phyloP scores from a whole-genome alignment of 1,140 invertebrate species.

The Cydia pomonella region DNA sequence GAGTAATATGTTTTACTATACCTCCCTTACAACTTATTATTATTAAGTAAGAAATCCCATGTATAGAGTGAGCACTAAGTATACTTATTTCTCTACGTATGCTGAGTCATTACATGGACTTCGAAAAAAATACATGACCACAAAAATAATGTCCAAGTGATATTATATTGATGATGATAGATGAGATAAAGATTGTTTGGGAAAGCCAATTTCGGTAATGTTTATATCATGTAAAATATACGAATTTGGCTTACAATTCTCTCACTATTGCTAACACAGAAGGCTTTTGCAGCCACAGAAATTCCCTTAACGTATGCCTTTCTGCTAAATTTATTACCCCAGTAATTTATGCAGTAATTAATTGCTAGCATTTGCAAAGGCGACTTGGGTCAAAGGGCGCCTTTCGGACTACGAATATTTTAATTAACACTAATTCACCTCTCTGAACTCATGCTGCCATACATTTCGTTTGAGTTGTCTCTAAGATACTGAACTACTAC shows the following conservation, averaged over 20 bases:
- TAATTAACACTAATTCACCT: slow-evolving; percentile 17
- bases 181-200: too few species aligned
- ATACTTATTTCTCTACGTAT: too few species aligned
- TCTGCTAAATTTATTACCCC: slow-evolving; percentile 11
- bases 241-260: not conserved
- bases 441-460: not conserved
- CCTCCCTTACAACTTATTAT: too few species aligned
- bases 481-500: not conserved
- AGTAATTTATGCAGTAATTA: slow-evolving; percentile 20
- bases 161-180: too few species aligned
- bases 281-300: not conserved
- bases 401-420: slow-evolving; percentile 12
- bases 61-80: too few species aligned
- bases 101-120: too few species aligned
- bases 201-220: too few species aligned
- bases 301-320: slow-evolving; percentile 4
- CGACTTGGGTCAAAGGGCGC: slow-evolving; percentile 9
- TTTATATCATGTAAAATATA: not conserved
- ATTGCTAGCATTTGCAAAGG: slow-evolving; percentile 21
- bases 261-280: not conserved
- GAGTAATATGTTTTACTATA: too few species aligned
- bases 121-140: too few species aligned
- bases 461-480: slow-evolving; percentile 17
- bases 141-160: too few species aligned
- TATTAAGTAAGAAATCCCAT: too few species aligned